Evolutionary conservation across 2,797 vertebrate species (phyloP).

Genomic region (Catharus ustulatus): DNA sequence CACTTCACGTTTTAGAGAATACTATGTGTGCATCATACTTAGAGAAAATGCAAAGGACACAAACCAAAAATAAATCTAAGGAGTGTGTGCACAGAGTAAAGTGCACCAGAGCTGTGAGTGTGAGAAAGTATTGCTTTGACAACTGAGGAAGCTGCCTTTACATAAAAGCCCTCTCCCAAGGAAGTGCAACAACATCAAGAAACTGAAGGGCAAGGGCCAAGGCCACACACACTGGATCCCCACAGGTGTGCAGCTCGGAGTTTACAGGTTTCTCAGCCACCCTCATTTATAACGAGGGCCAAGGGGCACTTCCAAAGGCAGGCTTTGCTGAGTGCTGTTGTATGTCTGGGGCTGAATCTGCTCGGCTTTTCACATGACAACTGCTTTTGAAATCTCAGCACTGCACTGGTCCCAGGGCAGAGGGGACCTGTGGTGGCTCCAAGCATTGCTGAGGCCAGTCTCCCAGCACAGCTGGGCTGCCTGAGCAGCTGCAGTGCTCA

Average conservation of each 20-base stretch:
- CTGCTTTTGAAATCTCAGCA: not conserved
- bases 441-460: not conserved
- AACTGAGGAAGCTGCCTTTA: not conserved
- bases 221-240: not conserved
- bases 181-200: not conserved
- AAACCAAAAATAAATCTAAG: not conserved
- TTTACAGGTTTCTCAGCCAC: not conserved
- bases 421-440: rapidly evolving
- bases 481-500: rapidly evolving
- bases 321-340: not conserved
- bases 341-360: not conserved
- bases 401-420: not conserved
- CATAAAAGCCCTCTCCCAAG: not conserved
- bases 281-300: not conserved
- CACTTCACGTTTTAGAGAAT: not conserved
- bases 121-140: not conserved
- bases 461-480: rapidly evolving
- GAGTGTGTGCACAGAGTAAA: not conserved
- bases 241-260: not conserved
- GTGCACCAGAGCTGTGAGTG: rapidly evolving
- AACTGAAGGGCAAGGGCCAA: not conserved
- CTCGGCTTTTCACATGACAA: not conserved
- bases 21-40: rapidly evolving
- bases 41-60: not conserved
- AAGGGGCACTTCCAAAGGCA: not conserved